Conservation (phyloP, 2,888 invertebrate genomes). For the Sphaeridia pumilis region DNA sequence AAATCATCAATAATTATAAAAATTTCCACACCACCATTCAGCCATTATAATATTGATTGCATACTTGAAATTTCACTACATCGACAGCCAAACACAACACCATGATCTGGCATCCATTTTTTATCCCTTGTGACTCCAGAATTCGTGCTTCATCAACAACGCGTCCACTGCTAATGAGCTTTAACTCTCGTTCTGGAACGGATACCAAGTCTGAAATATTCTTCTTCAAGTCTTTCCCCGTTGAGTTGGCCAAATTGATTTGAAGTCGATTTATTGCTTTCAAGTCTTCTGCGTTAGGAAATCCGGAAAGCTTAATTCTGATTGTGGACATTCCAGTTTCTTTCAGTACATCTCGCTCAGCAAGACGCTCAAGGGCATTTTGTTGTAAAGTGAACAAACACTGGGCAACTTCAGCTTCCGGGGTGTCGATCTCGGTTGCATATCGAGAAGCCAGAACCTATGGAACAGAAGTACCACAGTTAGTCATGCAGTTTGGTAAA, state of each 20-base stretch:
- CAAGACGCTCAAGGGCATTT: slow-evolving; percentile 59
- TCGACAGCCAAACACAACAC: slow-evolving; percentile 46
- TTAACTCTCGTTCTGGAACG: slow-evolving; percentile 42
- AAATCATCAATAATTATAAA: neutral
- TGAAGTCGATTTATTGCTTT: slow-evolving; percentile 42
- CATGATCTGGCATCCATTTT: slow-evolving; percentile 57
- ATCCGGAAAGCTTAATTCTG: slow-evolving; percentile 51
- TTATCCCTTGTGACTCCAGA: slow-evolving; percentile 51
- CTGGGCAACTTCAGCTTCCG: slow-evolving; percentile 44
- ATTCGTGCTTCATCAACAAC: slow-evolving; percentile 47
- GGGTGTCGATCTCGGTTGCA: slow-evolving; percentile 46
- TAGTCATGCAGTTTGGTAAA: neutral
- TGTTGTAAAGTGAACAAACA: slow-evolving; percentile 53
- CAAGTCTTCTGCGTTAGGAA: slow-evolving; percentile 44
- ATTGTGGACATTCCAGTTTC: slow-evolving; percentile 62
- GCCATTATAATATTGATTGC: slow-evolving; percentile 5
- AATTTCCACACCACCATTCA: no score
- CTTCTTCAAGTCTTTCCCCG: slow-evolving; percentile 48
- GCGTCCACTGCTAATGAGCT: slow-evolving; percentile 56
- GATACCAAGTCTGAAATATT: slow-evolving; percentile 41
- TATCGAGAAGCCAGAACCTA: slow-evolving; percentile 55
- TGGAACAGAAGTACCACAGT: slow-evolving; percentile 20
- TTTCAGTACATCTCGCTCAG: slow-evolving; percentile 55
- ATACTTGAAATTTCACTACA: slow-evolving; percentile 39
- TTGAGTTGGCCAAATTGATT: slow-evolving; percentile 44